phyloP scores from a whole-genome alignment of 2,888 invertebrate genomes.

The Pimpla rufipes region DNA sequence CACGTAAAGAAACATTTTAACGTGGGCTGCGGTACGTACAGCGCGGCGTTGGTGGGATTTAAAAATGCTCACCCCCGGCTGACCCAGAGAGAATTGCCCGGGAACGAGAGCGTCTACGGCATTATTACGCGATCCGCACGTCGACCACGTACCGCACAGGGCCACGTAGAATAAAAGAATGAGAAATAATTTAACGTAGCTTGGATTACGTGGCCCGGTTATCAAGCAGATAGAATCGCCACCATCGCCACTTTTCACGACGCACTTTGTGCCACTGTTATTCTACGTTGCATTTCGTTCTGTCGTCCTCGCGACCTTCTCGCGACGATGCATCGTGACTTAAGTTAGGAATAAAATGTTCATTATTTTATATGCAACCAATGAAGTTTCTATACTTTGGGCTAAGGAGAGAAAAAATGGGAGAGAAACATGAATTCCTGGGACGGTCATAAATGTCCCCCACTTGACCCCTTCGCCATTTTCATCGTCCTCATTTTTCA shows the following conservation, averaged over 20 bases:
- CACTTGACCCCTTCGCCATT: conserved; percentile 14
- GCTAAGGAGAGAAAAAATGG: background rate
- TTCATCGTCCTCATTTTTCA: background rate
- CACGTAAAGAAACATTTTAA: conserved; percentile 25
- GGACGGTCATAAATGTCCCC: conserved; percentile 23
- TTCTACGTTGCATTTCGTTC: conserved; percentile 12
- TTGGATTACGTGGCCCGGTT: conserved; percentile 61
- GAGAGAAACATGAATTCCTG: conserved; percentile 5
- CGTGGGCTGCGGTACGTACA: conserved; percentile 4
- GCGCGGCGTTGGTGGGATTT: conserved; percentile 12
- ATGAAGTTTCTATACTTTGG: conserved; percentile 1
- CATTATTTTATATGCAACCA: background rate
- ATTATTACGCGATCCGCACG: conserved; percentile 58
- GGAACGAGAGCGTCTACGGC: conserved; percentile 38
- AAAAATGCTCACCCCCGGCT: conserved; percentile 51
- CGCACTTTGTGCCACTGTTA: conserved; percentile 18
- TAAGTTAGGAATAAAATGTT: background rate
- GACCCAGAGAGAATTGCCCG: conserved; percentile 48
- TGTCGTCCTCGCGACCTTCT: background rate
- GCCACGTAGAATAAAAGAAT: conserved; percentile 57
- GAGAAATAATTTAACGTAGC: conserved; percentile 62
- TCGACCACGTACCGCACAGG: conserved; percentile 54
- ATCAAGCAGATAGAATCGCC: conserved; percentile 51
- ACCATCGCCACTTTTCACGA: conserved; percentile 17
- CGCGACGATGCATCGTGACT: background rate